Conservation (phyloP, 2,888 invertebrate genomes). For the Andrena chrysosceles region DNA sequence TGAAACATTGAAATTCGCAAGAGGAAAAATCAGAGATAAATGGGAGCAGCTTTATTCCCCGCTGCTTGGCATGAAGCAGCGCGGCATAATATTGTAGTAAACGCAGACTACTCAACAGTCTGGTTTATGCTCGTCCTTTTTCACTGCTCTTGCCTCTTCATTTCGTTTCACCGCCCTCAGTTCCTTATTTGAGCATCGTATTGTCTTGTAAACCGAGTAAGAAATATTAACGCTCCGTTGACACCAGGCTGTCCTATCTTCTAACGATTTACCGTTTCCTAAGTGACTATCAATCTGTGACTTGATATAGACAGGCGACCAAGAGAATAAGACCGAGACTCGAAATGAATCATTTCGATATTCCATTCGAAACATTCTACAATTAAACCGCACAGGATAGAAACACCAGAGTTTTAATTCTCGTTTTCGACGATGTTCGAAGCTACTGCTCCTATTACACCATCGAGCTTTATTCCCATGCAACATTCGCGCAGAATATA, state of each 20-base stretch:
- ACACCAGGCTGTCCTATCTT: slow-evolving; percentile 35
- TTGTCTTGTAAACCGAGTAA: slow-evolving; percentile 56
- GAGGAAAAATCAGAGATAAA: slow-evolving; percentile 41
- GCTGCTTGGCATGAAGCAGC: slow-evolving; percentile 21
- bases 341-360: background rate
- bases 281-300: background rate
- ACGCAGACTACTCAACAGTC: slow-evolving; percentile 55
- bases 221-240: slow-evolving; percentile 55
- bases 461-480: background rate
- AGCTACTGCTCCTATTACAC: no score
- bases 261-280: slow-evolving; percentile 28
- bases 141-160: slow-evolving; percentile 12
- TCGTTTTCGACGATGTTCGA: background rate
- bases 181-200: slow-evolving; percentile 57
- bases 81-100: slow-evolving; percentile 56
- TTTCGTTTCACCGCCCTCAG: slow-evolving; percentile 38
- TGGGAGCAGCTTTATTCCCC: slow-evolving; percentile 34
- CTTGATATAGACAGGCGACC: no score
- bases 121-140: slow-evolving; percentile 45
- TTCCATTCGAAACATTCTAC: no score
- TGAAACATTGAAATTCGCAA: slow-evolving; percentile 22
- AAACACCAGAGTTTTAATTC: background rate
- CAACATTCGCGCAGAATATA: slow-evolving; percentile 15
- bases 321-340: no score
- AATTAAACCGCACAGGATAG: no score